A percentile compares a stretch with the other conserved stretches of the same genome.
These are phyloP conservation scores for Choristoneura fumiferana DNA, from an alignment of 1,140 invertebrate species.

Conservation along the genomic window DNA sequence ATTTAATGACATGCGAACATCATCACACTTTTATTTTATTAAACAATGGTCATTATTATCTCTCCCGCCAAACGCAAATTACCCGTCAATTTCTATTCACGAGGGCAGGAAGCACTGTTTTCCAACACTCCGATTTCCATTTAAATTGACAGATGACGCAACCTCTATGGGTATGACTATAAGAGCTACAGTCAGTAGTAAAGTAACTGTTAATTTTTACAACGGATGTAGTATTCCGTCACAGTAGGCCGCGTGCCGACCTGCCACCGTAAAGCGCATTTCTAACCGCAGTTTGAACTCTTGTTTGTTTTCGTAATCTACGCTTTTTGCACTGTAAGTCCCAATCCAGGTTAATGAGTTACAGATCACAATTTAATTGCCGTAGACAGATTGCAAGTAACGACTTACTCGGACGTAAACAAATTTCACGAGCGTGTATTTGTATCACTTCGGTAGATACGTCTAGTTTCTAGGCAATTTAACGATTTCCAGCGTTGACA, in stretches of 20 bases:
- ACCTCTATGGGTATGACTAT: neutral
- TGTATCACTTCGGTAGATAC: neutral
- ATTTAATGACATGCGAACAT: slow-evolving; percentile 6
- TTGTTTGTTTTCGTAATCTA: slow-evolving; percentile 65
- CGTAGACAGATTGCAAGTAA: too few relatives aligned
- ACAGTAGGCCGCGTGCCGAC: slow-evolving; percentile 45
- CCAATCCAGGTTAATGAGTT: too few relatives aligned
- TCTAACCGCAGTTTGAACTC: slow-evolving; percentile 41
- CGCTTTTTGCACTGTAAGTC: slow-evolving; percentile 9
- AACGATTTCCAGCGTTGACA: slow-evolving; percentile 58
- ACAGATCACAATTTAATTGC: too few relatives aligned
- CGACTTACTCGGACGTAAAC: too few relatives aligned
- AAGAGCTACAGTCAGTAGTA: slow-evolving; percentile 18
- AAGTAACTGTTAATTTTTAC: slow-evolving; percentile 48
- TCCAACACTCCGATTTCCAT: slow-evolving; percentile 44
- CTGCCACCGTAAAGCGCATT: slow-evolving; percentile 40
- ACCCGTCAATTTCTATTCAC: slow-evolving; percentile 39
- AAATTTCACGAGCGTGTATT: too few relatives aligned
- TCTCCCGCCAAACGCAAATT: slow-evolving; percentile 21
- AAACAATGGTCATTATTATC: slow-evolving; percentile 20
- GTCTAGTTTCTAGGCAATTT: slow-evolving; percentile 29
- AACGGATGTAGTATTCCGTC: slow-evolving; percentile 50
- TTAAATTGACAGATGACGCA: slow-evolving; percentile 18
- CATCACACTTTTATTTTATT: neutral
- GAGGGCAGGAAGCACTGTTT: slow-evolving; percentile 49